Evolutionary conservation across 2,113 vertebrate genomes (phyloP), one percentile per base, ranked within the genome.

Genomic region (Riparia riparia): DNA sequence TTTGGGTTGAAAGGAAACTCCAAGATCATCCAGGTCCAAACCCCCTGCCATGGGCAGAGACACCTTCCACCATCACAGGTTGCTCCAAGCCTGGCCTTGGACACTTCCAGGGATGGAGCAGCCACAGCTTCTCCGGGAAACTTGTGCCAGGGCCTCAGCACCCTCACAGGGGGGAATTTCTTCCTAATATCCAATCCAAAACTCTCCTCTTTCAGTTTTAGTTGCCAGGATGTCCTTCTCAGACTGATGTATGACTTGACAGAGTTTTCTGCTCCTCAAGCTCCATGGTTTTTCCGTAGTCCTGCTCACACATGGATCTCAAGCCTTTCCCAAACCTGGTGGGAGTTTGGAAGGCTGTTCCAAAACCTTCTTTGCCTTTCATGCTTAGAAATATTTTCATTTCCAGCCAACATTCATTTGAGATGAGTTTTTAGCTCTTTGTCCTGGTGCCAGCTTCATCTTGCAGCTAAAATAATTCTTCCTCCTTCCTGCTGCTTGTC

Each of bases 401-500:
- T 94, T 91, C 15, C 57, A 90, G 57, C 24, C 60, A 91, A 37
- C 34, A 60, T 70, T 53, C 16, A 60, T 70, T 19, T 16, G 32
- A 89, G 41, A 86, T 0, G 7, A 57, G 60, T 79, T 95, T 96
- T 89, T 69, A 87, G 53, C 49, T 85, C 53, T 71, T 72, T 90
- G 70, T 93, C 61, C 28, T 28, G 4, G 9, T 28, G 63, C 92
- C 95, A 95, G 81, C 31, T 93, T 91, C 56, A 76, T 79, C 45
- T 50, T 95, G 89, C 39, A 91, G 60, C 65, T 74, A 91, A 95
- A 96, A 97, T 82, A 90, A 63, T 42, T 82, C 90, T 93, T 84
- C 84, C 32, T 86, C 32, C 54, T 92, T 64, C 85, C 74, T 90
- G 78, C 70, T 90, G 73, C 53, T 24, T 58, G 78, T 97, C 94